phyloP scores from a whole-genome alignment of 2,797 vertebrate species.

The Malacoraja senta region DNA sequence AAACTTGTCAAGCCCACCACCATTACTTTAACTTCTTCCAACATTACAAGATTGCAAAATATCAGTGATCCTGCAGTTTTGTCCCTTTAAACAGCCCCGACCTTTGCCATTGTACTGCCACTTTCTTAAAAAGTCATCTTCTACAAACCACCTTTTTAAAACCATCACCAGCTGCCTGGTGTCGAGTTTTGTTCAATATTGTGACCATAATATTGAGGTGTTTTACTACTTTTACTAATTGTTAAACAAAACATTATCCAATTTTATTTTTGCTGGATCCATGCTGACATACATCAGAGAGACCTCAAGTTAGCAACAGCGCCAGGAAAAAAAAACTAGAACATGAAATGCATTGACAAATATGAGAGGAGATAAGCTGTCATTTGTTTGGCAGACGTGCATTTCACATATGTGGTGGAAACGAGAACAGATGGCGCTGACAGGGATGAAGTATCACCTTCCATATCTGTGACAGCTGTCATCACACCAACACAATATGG shows the following conservation, averaged over 20 bases:
- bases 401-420: slow-evolving; percentile 29
- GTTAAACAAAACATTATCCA: neutral
- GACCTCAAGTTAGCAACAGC: neutral
- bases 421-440: neutral
- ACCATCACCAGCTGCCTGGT: too few species aligned
- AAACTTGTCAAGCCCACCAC: too few species aligned
- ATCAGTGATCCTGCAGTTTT: neutral
- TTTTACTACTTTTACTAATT: neutral
- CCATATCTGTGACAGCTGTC: slow-evolving; percentile 1
- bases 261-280: neutral
- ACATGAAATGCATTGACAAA: slow-evolving; percentile 8
- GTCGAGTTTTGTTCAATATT: neutral
- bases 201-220: neutral
- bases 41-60: neutral
- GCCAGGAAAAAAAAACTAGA: neutral
- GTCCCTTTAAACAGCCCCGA: neutral
- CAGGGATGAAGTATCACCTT: neutral
- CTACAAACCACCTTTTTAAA: too few species aligned
- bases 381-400: neutral
- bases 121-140: too few species aligned
- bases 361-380: neutral
- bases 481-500: neutral
- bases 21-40: neutral
- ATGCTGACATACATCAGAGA: neutral
- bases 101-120: neutral